phyloP scores from a whole-genome alignment of 37 sponge, comb jelly and placozoan species.

The Ianthella basta region DNA sequence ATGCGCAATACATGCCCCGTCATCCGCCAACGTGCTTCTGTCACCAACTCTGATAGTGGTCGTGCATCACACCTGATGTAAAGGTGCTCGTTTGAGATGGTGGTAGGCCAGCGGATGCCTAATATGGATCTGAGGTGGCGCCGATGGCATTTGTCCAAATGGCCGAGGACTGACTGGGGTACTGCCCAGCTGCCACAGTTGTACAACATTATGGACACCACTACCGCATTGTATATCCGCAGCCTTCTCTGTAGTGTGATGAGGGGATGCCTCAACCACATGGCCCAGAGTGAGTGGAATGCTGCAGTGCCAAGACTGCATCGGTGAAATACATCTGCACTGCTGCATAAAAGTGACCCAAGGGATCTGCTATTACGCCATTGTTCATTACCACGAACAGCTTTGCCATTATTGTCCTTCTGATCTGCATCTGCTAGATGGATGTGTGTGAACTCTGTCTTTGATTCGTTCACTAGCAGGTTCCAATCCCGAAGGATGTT shows the following conservation, averaged over 20 bases:
- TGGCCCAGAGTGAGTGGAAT: conserved; percentile 11
- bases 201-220: conserved; percentile 19
- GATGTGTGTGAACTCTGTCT: conserved; percentile 31
- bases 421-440: conserved; percentile 24
- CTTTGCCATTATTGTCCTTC: conserved; percentile 11
- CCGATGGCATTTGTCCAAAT: conserved; percentile 17
- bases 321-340: not conserved
- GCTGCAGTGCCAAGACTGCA: conserved; percentile 18
- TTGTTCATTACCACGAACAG: conserved; percentile 5
- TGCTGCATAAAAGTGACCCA: conserved; percentile 30
- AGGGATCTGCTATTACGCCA: conserved; percentile 37
- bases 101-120: conserved; percentile 19
- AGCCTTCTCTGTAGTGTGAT: conserved; percentile 17
- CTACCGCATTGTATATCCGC: conserved; percentile 19
- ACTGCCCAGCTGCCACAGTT: conserved; percentile 23
- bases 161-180: conserved; percentile 6
- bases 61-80: conserved; percentile 17
- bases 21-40: conserved; percentile 15
- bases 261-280: conserved; percentile 20
- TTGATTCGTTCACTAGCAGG: conserved; percentile 26
- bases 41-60: conserved; percentile 33
- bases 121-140: conserved; percentile 18
- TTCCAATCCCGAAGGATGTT: conserved; percentile 30
- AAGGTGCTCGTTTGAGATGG: conserved; percentile 28
- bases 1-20: conserved; percentile 12